Base-by-base conservation (phyloP, 2,888 invertebrate species). In the Drosophila buzzatii region DNA sequence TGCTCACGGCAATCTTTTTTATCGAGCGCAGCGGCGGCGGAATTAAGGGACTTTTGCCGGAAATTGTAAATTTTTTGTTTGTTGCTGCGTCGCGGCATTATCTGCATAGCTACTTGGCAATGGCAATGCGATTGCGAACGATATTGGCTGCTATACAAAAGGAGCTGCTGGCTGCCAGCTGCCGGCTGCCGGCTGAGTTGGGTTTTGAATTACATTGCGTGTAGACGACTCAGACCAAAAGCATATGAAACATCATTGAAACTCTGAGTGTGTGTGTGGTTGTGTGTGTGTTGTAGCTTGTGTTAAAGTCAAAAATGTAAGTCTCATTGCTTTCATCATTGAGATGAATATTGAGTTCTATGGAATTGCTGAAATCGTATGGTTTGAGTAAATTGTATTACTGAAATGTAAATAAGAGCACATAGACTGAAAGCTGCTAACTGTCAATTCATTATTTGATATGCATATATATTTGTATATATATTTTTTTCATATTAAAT, bases 61-160 rank as follows among this genome's bases (percentile, higher is more conserved):
- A 85, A 90, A 90, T 78, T 88, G 85, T 72, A 78, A 80, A 87
- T 88, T 89, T 86, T 85, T 73, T 77, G 76, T 74, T 73, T 82
- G 71, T 70, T 74, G 80, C n/a, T 58, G 58, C 52, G 33, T 51
- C 47, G 58, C 56, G 59, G 67, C 63, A 68, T 67, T 87, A 84
- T 82, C 76, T 66, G 55, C 45, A 44, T 20, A 62, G 66, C 65
- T 60, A 64, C 68, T 68, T 66, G 62, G 45, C 51, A 61, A 16
- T 52, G 23, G 58, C 39, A 56, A 49, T 70, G 71, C 37, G 52
- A 65, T 72, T 58, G 72, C 31, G 39, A 57, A 73, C 33, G 66
- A 37, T 55, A 42, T 58, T 49, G 41, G 45, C 35, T 56, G 51
- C 58, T 18, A 62, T 47, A 64, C 60, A 76, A 75, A 75, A 47